A percentile compares a stretch with the other conserved stretches of the same genome.
These are phyloP conservation scores for Eucera pruinosa DNA, from an alignment of 2,888 invertebrate genomes.

Conservation along the genomic window DNA sequence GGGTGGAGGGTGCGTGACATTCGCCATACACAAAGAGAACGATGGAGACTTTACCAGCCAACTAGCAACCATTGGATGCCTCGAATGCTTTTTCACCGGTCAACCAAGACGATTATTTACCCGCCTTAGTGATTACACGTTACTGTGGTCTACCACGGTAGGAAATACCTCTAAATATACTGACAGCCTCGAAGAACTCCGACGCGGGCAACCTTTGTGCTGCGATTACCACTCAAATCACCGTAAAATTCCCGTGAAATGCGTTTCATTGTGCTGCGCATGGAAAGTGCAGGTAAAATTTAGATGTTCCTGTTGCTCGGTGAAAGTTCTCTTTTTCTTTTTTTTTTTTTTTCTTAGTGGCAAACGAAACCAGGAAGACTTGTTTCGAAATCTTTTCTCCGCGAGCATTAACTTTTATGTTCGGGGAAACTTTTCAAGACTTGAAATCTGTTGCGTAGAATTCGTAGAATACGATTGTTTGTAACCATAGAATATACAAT, in stretches of 20 bases:
- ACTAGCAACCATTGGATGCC: slow-evolving; percentile 33
- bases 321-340: too few relatives aligned
- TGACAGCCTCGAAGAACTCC: slow-evolving; percentile 65
- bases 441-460: too few relatives aligned
- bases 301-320: slow-evolving; percentile 44
- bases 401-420: neutral
- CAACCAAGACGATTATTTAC: slow-evolving; percentile 75
- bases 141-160: slow-evolving; percentile 65
- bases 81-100: slow-evolving; percentile 52
- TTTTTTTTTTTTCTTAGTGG: slow-evolving; percentile 33
- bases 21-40: slow-evolving; percentile 70
- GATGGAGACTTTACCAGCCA: slow-evolving; percentile 38
- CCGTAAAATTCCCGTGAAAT: slow-evolving; percentile 81
- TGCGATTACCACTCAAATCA: slow-evolving; percentile 82
- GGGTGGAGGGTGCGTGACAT: slow-evolving; percentile 63
- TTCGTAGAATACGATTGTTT: too few relatives aligned
- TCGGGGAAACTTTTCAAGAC: too few relatives aligned
- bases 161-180: slow-evolving; percentile 60
- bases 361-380: neutral
- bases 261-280: slow-evolving; percentile 72
- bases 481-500: too few relatives aligned
- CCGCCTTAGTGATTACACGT: slow-evolving; percentile 75
- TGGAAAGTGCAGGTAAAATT: slow-evolving; percentile 67
- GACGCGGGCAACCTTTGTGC: slow-evolving; percentile 76
- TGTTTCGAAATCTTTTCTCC: slow-evolving; percentile 1